Evolutionary conservation across 2,888 invertebrate species (phyloP).

Genomic region (Lapara coniferarum): DNA sequence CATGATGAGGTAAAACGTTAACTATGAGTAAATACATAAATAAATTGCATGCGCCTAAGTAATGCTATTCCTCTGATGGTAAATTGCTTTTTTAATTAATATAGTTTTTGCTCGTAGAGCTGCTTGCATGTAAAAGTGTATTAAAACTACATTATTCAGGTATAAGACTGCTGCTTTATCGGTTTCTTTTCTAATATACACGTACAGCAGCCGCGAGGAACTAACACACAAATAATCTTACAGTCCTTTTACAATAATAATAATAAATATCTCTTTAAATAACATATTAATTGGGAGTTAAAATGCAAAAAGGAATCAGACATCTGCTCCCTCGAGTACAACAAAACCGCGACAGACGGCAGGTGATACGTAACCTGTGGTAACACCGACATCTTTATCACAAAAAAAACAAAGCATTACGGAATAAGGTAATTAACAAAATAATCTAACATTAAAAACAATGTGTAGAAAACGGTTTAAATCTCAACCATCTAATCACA

Average conservation of each 20-base stretch:
- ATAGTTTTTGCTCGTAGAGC: no score
- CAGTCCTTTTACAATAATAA: not conserved
- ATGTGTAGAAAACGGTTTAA: not conserved
- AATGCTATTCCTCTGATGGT: no score
- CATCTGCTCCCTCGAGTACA: not conserved
- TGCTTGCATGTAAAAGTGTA: no score
- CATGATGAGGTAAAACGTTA: slow-evolving; percentile 3
- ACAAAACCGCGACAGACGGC: not conserved
- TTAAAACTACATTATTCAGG: no score
- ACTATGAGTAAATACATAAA: not conserved
- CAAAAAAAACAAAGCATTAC: no score
- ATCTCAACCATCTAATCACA: not conserved
- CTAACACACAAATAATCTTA: not conserved
- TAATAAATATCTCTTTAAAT: not conserved
- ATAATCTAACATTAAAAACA: not conserved
- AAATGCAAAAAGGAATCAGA: not conserved
- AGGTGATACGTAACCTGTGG: slow-evolving; percentile 1
- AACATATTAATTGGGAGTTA: not conserved
- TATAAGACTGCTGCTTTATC: no score
- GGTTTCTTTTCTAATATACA: no score
- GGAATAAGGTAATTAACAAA: no score
- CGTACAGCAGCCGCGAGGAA: no score
- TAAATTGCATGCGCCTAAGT: not conserved
- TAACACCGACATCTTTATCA: not conserved
- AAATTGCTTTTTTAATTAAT: no score